Base-by-base conservation (phyloP, 2,888 invertebrate species). In the Emmelina monodactyla region DNA sequence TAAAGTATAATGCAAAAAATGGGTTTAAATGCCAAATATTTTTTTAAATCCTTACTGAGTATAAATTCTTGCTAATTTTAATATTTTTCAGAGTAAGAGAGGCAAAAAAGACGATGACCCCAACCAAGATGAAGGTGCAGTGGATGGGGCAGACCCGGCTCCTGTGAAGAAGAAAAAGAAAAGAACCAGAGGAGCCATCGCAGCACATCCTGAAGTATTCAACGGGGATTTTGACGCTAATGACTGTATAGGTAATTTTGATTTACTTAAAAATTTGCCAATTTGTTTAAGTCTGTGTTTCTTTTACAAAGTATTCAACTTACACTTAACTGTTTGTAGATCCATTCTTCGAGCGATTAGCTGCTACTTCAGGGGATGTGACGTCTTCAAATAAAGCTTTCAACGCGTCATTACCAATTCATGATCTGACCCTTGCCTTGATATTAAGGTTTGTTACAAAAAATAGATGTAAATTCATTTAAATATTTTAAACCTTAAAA, bases 341-440 rank as follows among this genome's bases (percentile, higher is more conserved):
- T 67, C 83, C 85, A 3, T 83, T 85, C 35, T 85, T 85, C 52
- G 85, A 85, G 34, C 72, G 85, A 44, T 54, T 85, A 1, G 83
- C 85, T 14, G 82, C 84, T 0, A 82, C 82, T 1, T 66, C 82
- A 0, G 85, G 85, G 1, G 85, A 85, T 41, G 83, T 85, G 35
- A 85, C 83, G 19, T 83, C 85, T 22, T 83, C 85, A 1, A 84
- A 84, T 52, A 62, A 84, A 43, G 70, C 85, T 0, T 82, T 85
- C 53, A 83, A 84, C 48, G 84, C 84, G 11, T 81, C 83, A 29
- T 48, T 85, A 4, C 82, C 83, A 1, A 75, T 85, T 10, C 61
- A 73, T 32, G 78, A 83, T 44, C 61, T 58, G 38, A 71, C 68
- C 2, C 44, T 73, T 5, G 64, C 63, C 4, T 58, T 81, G 16